Conservation (phyloP, 2,888 invertebrate species). For the Eristalinus sepulchralis region DNA sequence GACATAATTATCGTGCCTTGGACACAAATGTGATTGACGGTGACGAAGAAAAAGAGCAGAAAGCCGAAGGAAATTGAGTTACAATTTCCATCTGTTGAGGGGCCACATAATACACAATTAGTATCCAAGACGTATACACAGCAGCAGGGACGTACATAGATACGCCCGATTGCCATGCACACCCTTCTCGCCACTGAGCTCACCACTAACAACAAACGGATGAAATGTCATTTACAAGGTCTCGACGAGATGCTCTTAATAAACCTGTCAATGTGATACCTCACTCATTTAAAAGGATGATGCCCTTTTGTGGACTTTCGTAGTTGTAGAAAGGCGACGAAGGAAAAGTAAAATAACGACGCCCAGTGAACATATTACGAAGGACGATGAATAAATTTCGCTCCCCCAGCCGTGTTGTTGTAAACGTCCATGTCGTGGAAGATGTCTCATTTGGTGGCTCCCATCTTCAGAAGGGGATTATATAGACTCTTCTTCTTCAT, state of each 20-base stretch:
- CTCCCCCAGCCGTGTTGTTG: constrained; percentile 10
- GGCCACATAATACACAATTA: constrained; percentile 47
- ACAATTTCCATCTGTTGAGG: constrained; percentile 59
- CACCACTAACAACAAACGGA: constrained; percentile 37
- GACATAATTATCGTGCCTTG: constrained; percentile 61
- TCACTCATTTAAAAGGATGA: constrained; percentile 67
- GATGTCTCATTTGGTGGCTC: constrained; percentile 51
- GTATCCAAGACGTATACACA: constrained; percentile 4
- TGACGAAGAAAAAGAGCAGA: constrained; percentile 25
- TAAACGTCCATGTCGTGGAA: constrained; percentile 33
- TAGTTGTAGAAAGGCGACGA: constrained; percentile 10
- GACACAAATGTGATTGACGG: constrained; percentile 17
- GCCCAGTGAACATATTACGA: constrained; percentile 56
- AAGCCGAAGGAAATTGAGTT: constrained; percentile 47
- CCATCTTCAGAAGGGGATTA: constrained; percentile 55
- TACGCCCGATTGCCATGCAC: constrained; percentile 39
- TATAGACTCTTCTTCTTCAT: constrained; percentile 60
- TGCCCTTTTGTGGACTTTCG: constrained; percentile 51
- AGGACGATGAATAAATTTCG: constrained; percentile 64
- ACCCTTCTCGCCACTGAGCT: not conserved
- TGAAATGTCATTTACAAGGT: constrained; percentile 57
- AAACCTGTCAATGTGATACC: constrained; percentile 70
- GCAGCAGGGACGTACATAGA: not conserved
- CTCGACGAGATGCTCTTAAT: constrained; percentile 55
- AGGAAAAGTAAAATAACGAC: constrained; percentile 12